These are phyloP conservation scores for Macrophya annulata DNA, from an alignment of 2,888 invertebrate genomes.

Conservation along the genomic window DNA sequence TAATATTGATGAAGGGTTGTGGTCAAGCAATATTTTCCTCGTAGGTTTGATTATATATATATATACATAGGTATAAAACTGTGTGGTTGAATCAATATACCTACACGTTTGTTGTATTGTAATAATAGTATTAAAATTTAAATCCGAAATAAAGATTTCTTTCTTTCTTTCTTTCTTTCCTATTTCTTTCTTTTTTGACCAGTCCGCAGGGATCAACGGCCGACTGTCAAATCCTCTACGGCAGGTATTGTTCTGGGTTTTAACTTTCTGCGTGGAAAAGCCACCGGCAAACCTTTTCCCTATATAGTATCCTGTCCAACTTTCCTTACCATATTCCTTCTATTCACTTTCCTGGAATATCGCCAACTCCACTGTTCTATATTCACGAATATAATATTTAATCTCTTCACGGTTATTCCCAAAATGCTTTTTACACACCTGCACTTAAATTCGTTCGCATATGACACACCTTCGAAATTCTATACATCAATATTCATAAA, in stretches of 20 bases:
- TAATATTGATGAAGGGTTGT: slow-evolving; percentile 26
- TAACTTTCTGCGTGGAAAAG: slow-evolving; percentile 43
- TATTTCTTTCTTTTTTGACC: neutral
- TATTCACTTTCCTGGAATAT: slow-evolving; percentile 20
- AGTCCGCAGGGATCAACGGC: neutral
- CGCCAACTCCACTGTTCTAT: slow-evolving; percentile 1
- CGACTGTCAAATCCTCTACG: slow-evolving; percentile 35
- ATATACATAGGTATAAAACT: neutral
- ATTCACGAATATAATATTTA: neutral
- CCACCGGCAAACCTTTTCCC: slow-evolving; percentile 23
- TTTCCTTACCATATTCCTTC: neutral
- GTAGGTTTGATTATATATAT: neutral
- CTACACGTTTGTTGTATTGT: neutral
- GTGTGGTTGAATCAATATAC: slow-evolving; percentile 7
- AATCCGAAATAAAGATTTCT: slow-evolving; percentile 22
- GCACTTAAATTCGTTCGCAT: neutral
- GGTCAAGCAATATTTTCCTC: neutral
- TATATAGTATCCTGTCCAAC: neutral
- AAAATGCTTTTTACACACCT: neutral
- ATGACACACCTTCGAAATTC: neutral
- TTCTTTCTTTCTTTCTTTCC: neutral
- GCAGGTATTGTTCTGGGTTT: slow-evolving; percentile 43
- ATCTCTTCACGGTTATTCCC: neutral
- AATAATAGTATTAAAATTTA: slow-evolving; percentile 17
- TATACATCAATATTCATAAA: neutral